Base-by-base conservation (phyloP, 2,113 vertebrate species). In the Gallinago media region DNA sequence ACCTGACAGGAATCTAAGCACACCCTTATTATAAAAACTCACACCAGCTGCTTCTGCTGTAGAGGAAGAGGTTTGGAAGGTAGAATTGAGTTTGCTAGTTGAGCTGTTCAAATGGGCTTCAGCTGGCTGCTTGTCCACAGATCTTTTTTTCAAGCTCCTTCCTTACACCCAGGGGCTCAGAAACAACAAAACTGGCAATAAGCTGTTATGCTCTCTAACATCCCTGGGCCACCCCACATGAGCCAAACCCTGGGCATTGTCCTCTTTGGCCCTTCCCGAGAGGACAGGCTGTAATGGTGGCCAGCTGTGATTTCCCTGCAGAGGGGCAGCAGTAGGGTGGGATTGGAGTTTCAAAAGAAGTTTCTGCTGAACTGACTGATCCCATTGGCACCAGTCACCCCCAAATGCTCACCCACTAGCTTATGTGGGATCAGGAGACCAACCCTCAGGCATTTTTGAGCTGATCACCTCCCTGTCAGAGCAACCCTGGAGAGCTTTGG, bases 191-290 rank as follows among this genome's bases (percentile, higher is more conserved):
- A 32, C 15, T 26, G 9, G 3, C 29, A 61, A 16, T 14, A 49
- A 18, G 10, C 32, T 40, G 8, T 21, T n/a, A 8, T 52, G 22
- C 8, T 63, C 15, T 61, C 40, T 20, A 54, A 22, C 14, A 9
- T 36, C 25, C 7, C 14, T 22, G n/a, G 49, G 27, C 16, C 17
- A 27, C 22, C 5, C 8, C 11, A 17, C 22, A 31, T 3, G 16
- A 10, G 22, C 22, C 44, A 7, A 14, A 25, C 12, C 25, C 19
- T 8, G 34, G 58, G 8, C 22, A 3, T 26, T 42, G 26, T 44
- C 12, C 16, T 76, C 22, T 11, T 3, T 36, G 15, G 5, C 9
- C 31, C 38, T 83, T 73, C 20, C 21, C 0, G 1, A 49, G 38
- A 25, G 9, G 26, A 34, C 12, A 32, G 36, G 36, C 34, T 50